Evolutionary conservation across 30 jellyfish, hydroid and myxozoan species (phyloP), one percentile per base, ranked within the genome.

Genomic region (Hydractinia symbiolongicarpus): DNA sequence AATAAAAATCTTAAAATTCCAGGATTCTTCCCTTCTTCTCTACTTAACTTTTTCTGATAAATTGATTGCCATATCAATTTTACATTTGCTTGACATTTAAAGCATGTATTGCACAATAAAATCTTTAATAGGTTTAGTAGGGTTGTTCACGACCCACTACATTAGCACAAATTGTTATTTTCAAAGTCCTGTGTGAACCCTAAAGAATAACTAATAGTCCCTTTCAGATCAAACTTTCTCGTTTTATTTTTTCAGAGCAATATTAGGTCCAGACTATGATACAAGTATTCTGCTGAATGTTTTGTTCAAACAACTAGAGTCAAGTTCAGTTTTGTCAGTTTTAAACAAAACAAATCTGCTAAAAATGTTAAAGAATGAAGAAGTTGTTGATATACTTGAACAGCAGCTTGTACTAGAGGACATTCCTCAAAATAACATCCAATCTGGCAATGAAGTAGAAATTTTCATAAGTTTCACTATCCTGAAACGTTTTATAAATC

Each of bases 301-400:
- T 54, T 57, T 85, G 44, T 90, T 90, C 82, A 78, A 82, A 6
- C 88, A 78, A 58, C 66, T 81, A 78, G 94, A 82, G 8, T 86
- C 74, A 53, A 54, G 79, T 51, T 82, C 95, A 15, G 88, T 86
- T 5, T 88, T 90, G 4, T 66, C 53, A 15, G 82, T 86, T n/a
- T 56, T 90, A 58, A 90, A 90, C 51, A 76, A 90, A 50, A 68
- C 87, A 55, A 71, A 73, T 56, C 82, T 90, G 54, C 17, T 90
- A 61, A 71, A 72, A 20, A 44, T 52, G 10, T 66, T 90, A 9
- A 53, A 56, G 61, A 10, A 76, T 50, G 88, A 90, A 11, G 95
- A 78, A 16, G 83, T 90, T 15, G 54, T 82, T 13, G 88, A 72
- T 10, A 67, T 90, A 4, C 82, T 90, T 13, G 56, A 72, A 9